Evolutionary conservation across 2,797 vertebrate genomes (phyloP), one percentile per base, ranked within the genome.

Genomic region (Balearica regulorum): DNA sequence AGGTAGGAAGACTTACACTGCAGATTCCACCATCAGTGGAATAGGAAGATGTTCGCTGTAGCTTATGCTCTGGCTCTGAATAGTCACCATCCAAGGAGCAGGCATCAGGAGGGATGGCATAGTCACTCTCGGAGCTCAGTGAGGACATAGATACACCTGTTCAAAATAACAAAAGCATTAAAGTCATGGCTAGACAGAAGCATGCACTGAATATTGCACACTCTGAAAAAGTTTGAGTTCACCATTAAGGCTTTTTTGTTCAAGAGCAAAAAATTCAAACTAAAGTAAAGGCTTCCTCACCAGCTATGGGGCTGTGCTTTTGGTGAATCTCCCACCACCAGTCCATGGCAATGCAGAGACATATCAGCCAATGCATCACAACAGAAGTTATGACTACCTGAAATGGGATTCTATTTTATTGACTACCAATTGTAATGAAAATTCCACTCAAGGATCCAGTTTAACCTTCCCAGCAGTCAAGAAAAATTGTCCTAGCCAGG

Each of bases 81-180:
- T 99, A 99, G 97, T 99, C 99, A 10, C 99, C 99, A 98, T 99
- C 99, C 98, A 99, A 95, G 10, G 99, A 99, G 94, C 97, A 99
- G 82, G 99, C 99, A 21, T 99, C 99, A 6, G 99, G 99, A 39
- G 99, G 99, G 80, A 99, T 99, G 91, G 99, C 99, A 29, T 99
- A 99, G 97, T 99, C 99, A 28, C 99, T 98, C 96, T 99, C 99
- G 0, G 99, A 99, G 98, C 99, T 99, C 96, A 99, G 95, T 1
- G 99, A 99, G 53, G 99, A 99, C 98, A 99, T 98, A 83, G 99
- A 99, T 58, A 99, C 99, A 20, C 99, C 99, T 99, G 93, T 33
- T 78, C 24, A 14, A 78, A 94, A 91, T 18, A 79, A 91, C 44
- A 37, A 66, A 68, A 79, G n/a, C 71, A 71, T 31, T 4, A 91